Base-by-base conservation (phyloP, 2,797 vertebrate genomes). In the Odontamblyopus lacepedii region DNA sequence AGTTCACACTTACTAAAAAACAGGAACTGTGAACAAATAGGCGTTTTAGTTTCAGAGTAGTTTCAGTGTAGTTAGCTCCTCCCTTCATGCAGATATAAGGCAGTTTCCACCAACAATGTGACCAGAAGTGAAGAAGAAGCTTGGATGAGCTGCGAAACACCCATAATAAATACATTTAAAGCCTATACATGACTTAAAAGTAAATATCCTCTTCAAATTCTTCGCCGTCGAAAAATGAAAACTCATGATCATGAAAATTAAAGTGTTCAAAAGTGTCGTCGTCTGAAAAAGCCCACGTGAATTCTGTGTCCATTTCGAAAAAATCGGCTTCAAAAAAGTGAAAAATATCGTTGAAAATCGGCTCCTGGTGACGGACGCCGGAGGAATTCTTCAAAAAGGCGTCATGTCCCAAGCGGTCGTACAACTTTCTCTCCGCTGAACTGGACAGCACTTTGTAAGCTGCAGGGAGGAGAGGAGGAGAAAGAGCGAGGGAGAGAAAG, bases 381-480 rank as follows among this genome's bases (percentile, higher is more conserved):
- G 74, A 75, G 3, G 66, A 66, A 0, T 74, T 64, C 1, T 72
- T 57, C 26, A 87, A 64, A 76, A 85, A 91, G 13, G 73, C 78
- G 15, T 85, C n/a, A 1, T 88, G 85, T 44, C 88, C 88, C 61
- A 84, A 9, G 0, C 15, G 64, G 79, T 93, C 89, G 23, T 93
- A 93, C 4, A 70, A 72, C 26, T 26, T 83, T 82, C 88, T 91
- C 57, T 76, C 85, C 30, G 87, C 78, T 50, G 84, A 78, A 74
- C 89, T 74, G 38, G 89, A 91, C 18, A 93, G 91, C 56, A 90
- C 89, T 1, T 60, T 72, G 75, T 92, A 92, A 26, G 92, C 91
- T 23, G 62, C 29, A 32, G 78, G 16, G 48, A 69, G 55, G 29
- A 32, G 18, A 27, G 56, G 13, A 30, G 57, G 16, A 23, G 15